A percentile compares a stretch with the other conserved stretches of the same genome.
Evolutionary conservation across 1,140 invertebrate genomes (phyloP).

Genomic region (Sipha flava): DNA sequence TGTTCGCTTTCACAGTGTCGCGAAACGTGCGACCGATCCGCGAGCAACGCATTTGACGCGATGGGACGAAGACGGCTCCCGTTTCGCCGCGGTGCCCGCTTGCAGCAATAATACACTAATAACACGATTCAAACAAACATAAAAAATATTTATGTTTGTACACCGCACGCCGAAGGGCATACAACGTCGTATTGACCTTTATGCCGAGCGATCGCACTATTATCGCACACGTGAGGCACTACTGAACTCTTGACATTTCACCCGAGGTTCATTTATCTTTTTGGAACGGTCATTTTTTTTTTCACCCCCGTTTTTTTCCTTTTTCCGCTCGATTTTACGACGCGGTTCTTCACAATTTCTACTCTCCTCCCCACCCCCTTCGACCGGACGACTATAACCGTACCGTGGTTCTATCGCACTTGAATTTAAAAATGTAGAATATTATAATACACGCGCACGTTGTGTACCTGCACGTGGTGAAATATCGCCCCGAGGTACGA

Average conservation of each 20-base stretch:
- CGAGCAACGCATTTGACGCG: no score
- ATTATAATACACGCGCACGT: neutral
- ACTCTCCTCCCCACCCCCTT: no score
- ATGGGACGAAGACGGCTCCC: no score
- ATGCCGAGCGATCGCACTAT: neutral
- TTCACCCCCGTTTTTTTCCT: neutral
- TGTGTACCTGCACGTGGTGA: neutral
- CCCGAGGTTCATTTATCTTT: neutral
- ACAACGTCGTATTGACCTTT: neutral
- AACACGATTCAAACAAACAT: no score
- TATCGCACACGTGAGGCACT: neutral
- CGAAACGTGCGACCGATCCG: neutral
- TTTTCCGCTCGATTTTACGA: neutral
- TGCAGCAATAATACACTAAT: no score
- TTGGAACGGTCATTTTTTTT: neutral
- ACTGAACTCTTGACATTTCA: slow-evolving; percentile 5
- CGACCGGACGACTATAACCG: no score
- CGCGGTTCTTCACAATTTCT: no score
- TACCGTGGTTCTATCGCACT: neutral
- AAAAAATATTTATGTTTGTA: no score
- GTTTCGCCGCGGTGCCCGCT: no score
- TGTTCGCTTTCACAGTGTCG: neutral
- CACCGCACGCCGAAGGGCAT: no score
- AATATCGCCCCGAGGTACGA: neutral
- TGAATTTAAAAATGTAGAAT: no score